phyloP scores from a whole-genome alignment of 2,113 vertebrate genomes.

The Brachyhypopomus occidentalis region DNA sequence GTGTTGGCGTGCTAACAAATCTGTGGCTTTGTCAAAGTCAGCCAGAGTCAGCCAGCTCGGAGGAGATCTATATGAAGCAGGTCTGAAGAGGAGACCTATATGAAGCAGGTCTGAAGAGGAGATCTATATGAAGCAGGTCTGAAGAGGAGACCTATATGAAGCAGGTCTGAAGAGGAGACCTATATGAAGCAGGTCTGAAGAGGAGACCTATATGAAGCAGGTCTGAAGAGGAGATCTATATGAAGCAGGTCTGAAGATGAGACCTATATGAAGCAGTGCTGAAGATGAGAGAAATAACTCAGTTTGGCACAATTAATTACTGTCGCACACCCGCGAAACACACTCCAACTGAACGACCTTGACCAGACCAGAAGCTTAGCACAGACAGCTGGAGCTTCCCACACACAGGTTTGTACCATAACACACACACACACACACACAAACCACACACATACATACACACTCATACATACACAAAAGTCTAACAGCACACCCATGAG shows the following conservation, averaged over 20 bases:
- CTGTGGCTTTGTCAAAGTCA: slow-evolving; percentile 49
- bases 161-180: no score
- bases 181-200: no score
- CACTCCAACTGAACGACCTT: slow-evolving; percentile 56
- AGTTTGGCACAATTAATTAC: slow-evolving; percentile 57
- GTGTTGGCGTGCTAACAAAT: slow-evolving; percentile 29
- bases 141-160: no score
- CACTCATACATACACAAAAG: neutral
- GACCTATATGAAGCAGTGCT: no score
- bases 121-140: no score
- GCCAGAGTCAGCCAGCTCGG: slow-evolving; percentile 32
- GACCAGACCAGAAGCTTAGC: slow-evolving; percentile 50
- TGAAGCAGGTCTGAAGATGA: no score
- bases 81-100: neutral
- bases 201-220: no score
- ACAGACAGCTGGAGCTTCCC: slow-evolving; percentile 46
- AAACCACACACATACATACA: neutral
- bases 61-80: slow-evolving; percentile 45
- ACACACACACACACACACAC: slow-evolving; percentile 20
- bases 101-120: no score
- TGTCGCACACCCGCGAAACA: slow-evolving; percentile 50
- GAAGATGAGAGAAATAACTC: slow-evolving; percentile 21
- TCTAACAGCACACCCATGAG: neutral
- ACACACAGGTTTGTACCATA: slow-evolving; percentile 5
- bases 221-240: no score